A percentile compares a stretch with the other conserved stretches of the same genome.
Evolutionary conservation across 2,797 vertebrate species (phyloP).

Genomic region (Apogon hyalosoma): DNA sequence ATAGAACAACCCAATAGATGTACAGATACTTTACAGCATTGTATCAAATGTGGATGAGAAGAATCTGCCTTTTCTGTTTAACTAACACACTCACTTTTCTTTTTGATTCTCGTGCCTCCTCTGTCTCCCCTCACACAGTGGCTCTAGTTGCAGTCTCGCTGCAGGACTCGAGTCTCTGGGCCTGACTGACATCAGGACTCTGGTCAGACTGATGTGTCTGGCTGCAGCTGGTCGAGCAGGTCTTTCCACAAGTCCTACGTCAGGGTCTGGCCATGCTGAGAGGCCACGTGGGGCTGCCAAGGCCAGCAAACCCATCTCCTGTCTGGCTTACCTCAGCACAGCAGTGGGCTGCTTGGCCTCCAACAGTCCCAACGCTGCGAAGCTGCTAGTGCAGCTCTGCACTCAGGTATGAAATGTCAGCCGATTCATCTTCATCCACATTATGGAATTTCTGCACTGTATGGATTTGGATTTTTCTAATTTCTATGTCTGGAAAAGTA

Average conservation of each 20-base stretch:
- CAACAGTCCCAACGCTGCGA: conserved; percentile 94
- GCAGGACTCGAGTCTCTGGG: conserved; percentile 96
- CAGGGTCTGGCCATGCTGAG: conserved; percentile 78
- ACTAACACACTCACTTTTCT: no score
- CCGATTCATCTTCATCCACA: background rate
- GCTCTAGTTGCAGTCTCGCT: conserved; percentile 96
- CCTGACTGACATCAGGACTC: conserved; percentile 94
- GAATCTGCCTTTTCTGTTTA: background rate
- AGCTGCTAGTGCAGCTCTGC: conserved; percentile 95
- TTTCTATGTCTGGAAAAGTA: no score
- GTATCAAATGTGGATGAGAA: background rate
- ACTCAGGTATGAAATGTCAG: conserved; percentile 83
- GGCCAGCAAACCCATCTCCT: conserved; percentile 95
- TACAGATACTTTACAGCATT: no score
- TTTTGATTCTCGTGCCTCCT: no score
- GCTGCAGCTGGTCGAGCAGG: conserved; percentile 95
- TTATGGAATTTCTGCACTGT: background rate
- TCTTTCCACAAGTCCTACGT: conserved; percentile 89
- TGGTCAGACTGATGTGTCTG: conserved; percentile 97
- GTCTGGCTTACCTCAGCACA: conserved; percentile 96
- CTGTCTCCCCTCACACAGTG: conserved; percentile 74
- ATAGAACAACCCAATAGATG: no score
- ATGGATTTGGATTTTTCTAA: no score
- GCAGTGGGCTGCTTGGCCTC: conserved; percentile 97
- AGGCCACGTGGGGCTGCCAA: conserved; percentile 90